These are phyloP conservation scores for Drosophila elegans DNA, from an alignment of 1,140 invertebrate species.

Conservation along the genomic window DNA sequence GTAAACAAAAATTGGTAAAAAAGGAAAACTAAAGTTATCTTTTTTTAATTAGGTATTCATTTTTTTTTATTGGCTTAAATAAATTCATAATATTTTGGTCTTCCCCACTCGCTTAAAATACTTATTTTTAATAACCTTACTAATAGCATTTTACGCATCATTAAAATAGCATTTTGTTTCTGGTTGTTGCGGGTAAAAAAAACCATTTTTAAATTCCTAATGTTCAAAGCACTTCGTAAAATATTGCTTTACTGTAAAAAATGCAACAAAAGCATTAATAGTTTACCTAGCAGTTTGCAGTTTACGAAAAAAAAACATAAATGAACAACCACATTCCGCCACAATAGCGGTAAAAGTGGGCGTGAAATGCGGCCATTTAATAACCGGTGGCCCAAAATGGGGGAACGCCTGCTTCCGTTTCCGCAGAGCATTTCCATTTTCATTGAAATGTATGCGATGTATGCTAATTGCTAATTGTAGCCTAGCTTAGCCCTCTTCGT, in stretches of 20 bases:
- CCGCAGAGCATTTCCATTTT: slow-evolving; percentile 34
- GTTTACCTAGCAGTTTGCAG: slow-evolving; percentile 26
- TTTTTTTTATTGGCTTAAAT: not conserved
- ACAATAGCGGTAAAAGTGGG: slow-evolving; percentile 45
- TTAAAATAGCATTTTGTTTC: not conserved
- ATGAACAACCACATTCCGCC: slow-evolving; percentile 26
- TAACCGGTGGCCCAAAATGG: slow-evolving; percentile 40
- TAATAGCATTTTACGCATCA: slow-evolving; percentile 8
- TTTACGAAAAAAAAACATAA: slow-evolving; percentile 20
- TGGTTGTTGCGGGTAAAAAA: not conserved
- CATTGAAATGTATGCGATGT: slow-evolving; percentile 17
- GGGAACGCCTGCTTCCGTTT: slow-evolving; percentile 50
- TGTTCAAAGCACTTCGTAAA: not conserved
- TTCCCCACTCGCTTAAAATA: not conserved
- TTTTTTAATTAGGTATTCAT: not conserved
- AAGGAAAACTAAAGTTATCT: too few relatives aligned
- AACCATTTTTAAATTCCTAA: slow-evolving; percentile 12
- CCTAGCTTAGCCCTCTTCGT: not conserved
- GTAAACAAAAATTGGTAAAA: too few relatives aligned
- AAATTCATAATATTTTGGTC: too few relatives aligned
- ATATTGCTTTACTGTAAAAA: slow-evolving; percentile 50
- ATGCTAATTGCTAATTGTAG: slow-evolving; percentile 38
- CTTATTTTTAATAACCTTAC: not conserved
- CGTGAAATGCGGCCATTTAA: slow-evolving; percentile 52
- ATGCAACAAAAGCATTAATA: slow-evolving; percentile 23